phyloP scores from a whole-genome alignment of 2,888 invertebrate genomes.

The Mycogona germanica region DNA sequence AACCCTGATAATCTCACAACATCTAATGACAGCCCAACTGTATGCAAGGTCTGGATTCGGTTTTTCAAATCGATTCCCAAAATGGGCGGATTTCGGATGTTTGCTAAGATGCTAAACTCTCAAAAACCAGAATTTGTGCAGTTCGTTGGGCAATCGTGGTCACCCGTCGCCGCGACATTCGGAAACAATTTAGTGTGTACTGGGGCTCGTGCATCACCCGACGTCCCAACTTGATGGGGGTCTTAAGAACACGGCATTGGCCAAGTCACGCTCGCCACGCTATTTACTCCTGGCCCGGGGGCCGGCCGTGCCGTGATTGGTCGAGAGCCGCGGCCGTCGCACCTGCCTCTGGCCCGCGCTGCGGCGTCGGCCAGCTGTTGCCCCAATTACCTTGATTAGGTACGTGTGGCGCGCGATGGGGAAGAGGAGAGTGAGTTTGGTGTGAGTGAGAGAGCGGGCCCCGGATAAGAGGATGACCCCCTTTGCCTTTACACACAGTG shows the following conservation, averaged over 20 bases:
- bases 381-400: constrained; percentile 17
- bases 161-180: too few relatives aligned
- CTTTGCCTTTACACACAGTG: background rate
- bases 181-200: too few relatives aligned
- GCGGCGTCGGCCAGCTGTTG: constrained; percentile 16
- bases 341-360: constrained; percentile 15
- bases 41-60: too few relatives aligned
- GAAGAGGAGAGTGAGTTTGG: background rate
- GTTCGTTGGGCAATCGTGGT: too few relatives aligned
- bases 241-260: background rate
- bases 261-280: background rate
- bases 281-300: background rate
- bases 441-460: background rate
- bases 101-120: too few relatives aligned
- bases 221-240: background rate
- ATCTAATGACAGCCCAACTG: too few relatives aligned
- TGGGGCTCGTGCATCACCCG: too few relatives aligned
- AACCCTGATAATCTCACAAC: too few relatives aligned
- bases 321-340: constrained; percentile 1
- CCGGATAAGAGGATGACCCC: background rate
- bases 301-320: constrained; percentile 1
- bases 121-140: too few relatives aligned
- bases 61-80: too few relatives aligned
- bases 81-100: too few relatives aligned
- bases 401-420: constrained; percentile 6